phyloP scores from a whole-genome alignment of 1,140 invertebrate species.

The Sarcophaga peregrina region DNA sequence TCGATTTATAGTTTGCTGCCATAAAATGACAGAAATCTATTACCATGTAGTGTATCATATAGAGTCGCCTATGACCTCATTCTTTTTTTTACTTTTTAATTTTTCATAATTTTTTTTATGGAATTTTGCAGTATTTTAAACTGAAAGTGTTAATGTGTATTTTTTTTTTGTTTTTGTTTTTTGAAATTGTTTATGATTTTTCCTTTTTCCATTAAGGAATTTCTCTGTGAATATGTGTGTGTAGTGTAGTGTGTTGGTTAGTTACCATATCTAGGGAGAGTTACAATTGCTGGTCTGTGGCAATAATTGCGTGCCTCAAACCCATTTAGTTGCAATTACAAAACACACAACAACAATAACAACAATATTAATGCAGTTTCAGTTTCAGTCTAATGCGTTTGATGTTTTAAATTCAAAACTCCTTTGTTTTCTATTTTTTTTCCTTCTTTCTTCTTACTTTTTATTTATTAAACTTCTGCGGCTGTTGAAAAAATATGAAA shows the following conservation, averaged over 20 bases:
- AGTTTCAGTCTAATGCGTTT: slow-evolving; percentile 20
- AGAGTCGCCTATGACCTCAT: too few relatives aligned
- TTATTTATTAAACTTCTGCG: neutral
- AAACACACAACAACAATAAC: neutral
- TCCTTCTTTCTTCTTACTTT: neutral
- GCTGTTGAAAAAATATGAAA: too few relatives aligned
- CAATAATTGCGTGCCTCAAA: slow-evolving; percentile 23
- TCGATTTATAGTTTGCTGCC: too few relatives aligned
- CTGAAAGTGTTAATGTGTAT: neutral
- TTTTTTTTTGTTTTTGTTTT: neutral
- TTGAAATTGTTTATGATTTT: too few relatives aligned
- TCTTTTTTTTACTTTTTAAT: neutral
- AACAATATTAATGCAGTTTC: slow-evolving; percentile 22
- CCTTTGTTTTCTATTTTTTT: neutral
- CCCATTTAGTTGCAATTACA: slow-evolving; percentile 26
- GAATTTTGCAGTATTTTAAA: neutral
- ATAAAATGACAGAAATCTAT: too few relatives aligned
- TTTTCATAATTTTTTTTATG: neutral
- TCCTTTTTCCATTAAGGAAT: too few relatives aligned
- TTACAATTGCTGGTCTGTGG: neutral
- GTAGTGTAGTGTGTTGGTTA: neutral
- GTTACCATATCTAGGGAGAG: too few relatives aligned
- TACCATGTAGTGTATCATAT: too few relatives aligned
- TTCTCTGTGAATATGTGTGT: neutral
- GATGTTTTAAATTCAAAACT: neutral